phyloP scores from a whole-genome alignment of 2,797 vertebrate species.

The Cynodonichthys magdalenae region DNA sequence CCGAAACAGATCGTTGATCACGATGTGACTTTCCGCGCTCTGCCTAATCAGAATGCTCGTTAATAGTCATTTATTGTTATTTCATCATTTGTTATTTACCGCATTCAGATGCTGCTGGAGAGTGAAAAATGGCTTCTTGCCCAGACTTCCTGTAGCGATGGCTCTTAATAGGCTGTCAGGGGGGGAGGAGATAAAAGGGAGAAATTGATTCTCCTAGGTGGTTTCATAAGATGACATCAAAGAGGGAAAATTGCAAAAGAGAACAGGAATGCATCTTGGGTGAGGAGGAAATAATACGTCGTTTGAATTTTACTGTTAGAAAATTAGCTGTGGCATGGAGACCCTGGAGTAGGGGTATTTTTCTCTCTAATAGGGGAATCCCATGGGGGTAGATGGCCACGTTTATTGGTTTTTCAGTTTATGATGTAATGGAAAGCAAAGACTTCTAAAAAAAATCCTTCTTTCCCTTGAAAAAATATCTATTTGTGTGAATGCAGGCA shows the following conservation, averaged over 20 bases:
- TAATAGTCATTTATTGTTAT: constrained; percentile 37
- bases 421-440: constrained; percentile 27
- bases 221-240: constrained; percentile 73
- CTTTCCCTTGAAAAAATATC: neutral
- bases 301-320: constrained; percentile 44
- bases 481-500: constrained; percentile 4
- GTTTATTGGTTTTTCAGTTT: constrained; percentile 13
- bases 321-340: constrained; percentile 27
- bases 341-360: constrained; percentile 33
- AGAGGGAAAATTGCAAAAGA: constrained; percentile 60
- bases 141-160: constrained; percentile 44
- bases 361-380: constrained; percentile 28
- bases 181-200: constrained; percentile 38
- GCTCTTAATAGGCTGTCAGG: constrained; percentile 62
- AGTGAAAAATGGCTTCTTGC: constrained; percentile 53
- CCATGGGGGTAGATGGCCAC: neutral
- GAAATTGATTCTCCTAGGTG: constrained; percentile 63
- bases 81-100: constrained; percentile 65
- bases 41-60: constrained; percentile 28
- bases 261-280: constrained; percentile 43
- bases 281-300: constrained; percentile 53
- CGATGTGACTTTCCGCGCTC: constrained; percentile 31
- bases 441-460: neutral
- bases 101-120: constrained; percentile 48
- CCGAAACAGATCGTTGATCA: constrained; percentile 23